These are phyloP conservation scores for Plotosus lineatus DNA, from an alignment of 2,113 vertebrate genomes.

Conservation along the genomic window DNA sequence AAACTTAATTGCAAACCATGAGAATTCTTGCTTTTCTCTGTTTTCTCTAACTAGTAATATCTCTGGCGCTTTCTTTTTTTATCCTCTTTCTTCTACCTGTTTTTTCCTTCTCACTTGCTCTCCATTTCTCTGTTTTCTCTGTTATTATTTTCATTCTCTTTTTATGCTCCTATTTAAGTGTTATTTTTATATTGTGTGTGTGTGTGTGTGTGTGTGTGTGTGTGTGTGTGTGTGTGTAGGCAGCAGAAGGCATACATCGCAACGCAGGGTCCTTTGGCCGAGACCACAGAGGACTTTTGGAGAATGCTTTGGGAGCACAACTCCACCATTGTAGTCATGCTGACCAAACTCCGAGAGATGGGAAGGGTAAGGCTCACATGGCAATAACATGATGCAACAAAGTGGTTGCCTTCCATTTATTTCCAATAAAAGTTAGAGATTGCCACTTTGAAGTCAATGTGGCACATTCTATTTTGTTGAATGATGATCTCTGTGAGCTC, in stretches of 20 bases:
- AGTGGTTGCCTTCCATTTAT: background rate
- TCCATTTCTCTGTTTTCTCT: background rate
- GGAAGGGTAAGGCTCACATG: slow-evolving; percentile 79
- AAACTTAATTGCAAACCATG: background rate
- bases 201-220: slow-evolving; percentile 47
- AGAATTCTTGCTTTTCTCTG: background rate
- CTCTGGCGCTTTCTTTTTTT: background rate
- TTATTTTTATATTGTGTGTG: slow-evolving; percentile 4
- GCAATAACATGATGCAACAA: background rate
- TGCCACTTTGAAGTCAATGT: background rate
- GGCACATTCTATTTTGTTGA: background rate
- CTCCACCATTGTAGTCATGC: slow-evolving; percentile 97
- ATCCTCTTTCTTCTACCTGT: background rate
- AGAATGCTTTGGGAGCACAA: slow-evolving; percentile 98
- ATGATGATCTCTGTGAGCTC: background rate
- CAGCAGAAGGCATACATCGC: slow-evolving; percentile 96
- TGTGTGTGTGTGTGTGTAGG: slow-evolving; percentile 67
- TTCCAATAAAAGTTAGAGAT: background rate
- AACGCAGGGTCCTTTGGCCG: slow-evolving; percentile 89
- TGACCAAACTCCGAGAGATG: slow-evolving; percentile 95
- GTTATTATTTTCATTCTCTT: background rate
- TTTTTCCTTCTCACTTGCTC: background rate
- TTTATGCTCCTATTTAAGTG: background rate
- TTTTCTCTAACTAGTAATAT: background rate
- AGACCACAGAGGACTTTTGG: slow-evolving; percentile 98